Evolutionary conservation across 2,113 vertebrate genomes (phyloP).

Genomic region (Tupaia tana): DNA sequence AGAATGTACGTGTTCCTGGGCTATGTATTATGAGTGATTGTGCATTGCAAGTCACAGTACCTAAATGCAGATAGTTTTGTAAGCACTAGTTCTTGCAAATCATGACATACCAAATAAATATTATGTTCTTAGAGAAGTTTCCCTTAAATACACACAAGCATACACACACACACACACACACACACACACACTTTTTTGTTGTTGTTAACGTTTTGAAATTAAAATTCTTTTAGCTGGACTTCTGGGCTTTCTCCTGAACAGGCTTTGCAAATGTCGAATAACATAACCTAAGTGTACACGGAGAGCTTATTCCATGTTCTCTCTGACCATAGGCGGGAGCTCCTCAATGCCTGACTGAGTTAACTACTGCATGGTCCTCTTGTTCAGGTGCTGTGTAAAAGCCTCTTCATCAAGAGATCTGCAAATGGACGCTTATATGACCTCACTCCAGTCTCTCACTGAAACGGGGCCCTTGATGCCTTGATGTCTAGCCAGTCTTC

Average conservation of each 20-base stretch:
- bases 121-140: conserved; percentile 36
- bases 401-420: conserved; percentile 55
- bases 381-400: conserved; percentile 44
- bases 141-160: background rate
- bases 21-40: background rate
- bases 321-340: background rate
- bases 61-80: background rate
- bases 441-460: background rate
- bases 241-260: conserved; percentile 47
- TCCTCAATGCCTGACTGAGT: background rate
- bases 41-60: background rate
- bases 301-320: background rate
- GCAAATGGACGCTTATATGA: conserved; percentile 21
- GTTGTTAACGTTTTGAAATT: conserved; percentile 55
- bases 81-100: background rate
- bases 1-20: background rate
- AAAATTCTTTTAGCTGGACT: conserved; percentile 25
- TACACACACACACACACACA: background rate
- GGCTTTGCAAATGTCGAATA: background rate
- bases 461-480: conserved; percentile 72
- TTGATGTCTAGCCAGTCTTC: conserved; percentile 75
- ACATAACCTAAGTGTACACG: background rate
- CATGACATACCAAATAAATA: background rate
- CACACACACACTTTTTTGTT: background rate
- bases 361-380: background rate